phyloP scores from a whole-genome alignment of 2,797 vertebrate genomes.

The Varecia variegata region DNA sequence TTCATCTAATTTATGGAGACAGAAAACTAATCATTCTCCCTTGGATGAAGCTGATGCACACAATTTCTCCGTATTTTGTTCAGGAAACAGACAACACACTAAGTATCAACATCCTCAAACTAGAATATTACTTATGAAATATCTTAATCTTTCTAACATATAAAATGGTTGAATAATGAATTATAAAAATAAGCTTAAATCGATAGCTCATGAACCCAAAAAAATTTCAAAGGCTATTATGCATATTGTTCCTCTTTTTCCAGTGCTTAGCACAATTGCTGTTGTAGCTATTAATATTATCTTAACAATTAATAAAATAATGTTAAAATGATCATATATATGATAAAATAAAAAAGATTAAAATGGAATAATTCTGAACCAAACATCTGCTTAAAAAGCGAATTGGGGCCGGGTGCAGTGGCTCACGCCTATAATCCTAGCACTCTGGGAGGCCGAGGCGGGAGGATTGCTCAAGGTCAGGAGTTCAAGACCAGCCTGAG shows the following conservation, averaged over 20 bases:
- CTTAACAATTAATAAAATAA: background rate
- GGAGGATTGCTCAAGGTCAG: no score
- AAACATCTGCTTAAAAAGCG: background rate
- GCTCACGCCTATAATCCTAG: no score
- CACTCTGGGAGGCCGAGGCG: no score
- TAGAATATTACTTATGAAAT: background rate
- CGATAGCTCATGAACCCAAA: background rate
- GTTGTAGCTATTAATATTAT: background rate
- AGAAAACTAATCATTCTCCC: background rate
- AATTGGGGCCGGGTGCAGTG: background rate
- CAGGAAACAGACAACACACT: background rate
- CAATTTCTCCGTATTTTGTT: background rate
- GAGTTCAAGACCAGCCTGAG: no score
- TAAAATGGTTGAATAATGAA: background rate
- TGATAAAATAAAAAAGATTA: background rate
- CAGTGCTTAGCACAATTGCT: background rate
- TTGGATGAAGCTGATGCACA: background rate
- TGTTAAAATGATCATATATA: background rate
- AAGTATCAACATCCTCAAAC: background rate
- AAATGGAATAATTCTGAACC: background rate
- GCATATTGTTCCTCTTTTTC: background rate
- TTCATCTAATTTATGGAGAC: background rate
- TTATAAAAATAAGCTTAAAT: slow-evolving; percentile 23
- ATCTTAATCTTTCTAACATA: background rate
- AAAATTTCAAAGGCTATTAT: background rate